These are phyloP conservation scores for Zaprionus ghesquierei DNA, from an alignment of 1,140 invertebrate genomes.

Conservation along the genomic window DNA sequence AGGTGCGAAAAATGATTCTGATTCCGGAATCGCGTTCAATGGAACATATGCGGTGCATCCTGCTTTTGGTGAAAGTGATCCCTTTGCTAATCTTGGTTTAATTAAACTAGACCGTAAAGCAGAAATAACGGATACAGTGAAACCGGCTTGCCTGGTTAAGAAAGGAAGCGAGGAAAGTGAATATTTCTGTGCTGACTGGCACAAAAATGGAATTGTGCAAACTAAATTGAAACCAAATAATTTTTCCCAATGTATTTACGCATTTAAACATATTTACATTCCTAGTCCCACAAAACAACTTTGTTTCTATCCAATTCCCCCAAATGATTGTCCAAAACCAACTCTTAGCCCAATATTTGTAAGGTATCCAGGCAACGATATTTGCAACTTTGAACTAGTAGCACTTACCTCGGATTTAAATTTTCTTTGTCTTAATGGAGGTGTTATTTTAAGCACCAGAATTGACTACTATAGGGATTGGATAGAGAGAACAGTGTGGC, in stretches of 20 bases:
- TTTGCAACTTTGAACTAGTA: constrained; percentile 5
- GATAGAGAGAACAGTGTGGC: constrained; percentile 19
- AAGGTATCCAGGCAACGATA: neutral
- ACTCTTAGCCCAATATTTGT: constrained; percentile 19
- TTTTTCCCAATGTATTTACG: neutral
- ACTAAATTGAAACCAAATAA: neutral
- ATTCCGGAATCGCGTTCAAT: neutral
- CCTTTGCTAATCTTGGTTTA: neutral
- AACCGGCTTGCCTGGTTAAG: constrained; percentile 11
- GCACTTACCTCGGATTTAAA: neutral
- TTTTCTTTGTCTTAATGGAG: no score
- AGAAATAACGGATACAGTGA: constrained; percentile 1
- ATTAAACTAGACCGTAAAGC: neutral
- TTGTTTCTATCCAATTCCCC: no score
- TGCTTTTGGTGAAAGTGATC: neutral
- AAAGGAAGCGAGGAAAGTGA: no score
- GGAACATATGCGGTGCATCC: neutral
- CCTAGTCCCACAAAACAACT: neutral
- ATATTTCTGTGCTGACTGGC: constrained; percentile 9
- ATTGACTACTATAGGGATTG: constrained; percentile 16
- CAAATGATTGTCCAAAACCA: no score
- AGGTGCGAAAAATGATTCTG: neutral
- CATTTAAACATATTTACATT: neutral
- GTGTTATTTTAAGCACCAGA: neutral
- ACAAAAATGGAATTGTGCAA: neutral